phyloP scores from a whole-genome alignment of 2,113 vertebrate species.

The Nasalis larvatus region DNA sequence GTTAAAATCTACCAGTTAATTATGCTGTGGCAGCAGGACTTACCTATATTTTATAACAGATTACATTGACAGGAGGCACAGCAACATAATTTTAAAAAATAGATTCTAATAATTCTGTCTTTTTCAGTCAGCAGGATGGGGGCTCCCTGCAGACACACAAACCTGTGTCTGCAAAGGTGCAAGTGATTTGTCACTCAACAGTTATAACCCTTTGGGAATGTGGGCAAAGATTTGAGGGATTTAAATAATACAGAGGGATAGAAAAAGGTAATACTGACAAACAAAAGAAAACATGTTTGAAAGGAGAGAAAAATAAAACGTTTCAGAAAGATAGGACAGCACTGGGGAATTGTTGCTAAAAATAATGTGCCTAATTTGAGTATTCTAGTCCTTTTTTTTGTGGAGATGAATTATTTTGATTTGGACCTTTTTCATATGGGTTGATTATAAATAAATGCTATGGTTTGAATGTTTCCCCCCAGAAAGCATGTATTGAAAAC shows the following conservation, averaged over 20 bases:
- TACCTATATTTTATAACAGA: conserved; percentile 42
- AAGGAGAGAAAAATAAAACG: neutral
- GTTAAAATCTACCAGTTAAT: conserved; percentile 48
- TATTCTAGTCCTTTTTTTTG: neutral
- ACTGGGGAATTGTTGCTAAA: neutral
- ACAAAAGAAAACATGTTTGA: neutral
- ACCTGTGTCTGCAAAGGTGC: neutral
- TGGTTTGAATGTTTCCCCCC: neutral
- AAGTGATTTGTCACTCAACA: neutral
- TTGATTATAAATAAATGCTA: neutral
- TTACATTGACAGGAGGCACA: conserved; percentile 7
- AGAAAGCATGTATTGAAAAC: neutral
- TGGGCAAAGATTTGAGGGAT: neutral
- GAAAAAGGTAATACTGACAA: neutral
- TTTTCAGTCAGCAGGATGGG: conserved; percentile 39
- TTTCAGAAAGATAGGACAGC: neutral
- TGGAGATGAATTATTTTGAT: neutral
- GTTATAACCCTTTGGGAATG: neutral
- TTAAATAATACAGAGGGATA: neutral
- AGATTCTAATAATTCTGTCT: conserved; percentile 54
- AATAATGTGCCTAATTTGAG: neutral
- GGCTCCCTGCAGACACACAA: neutral
- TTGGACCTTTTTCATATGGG: neutral
- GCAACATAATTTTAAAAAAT: conserved; percentile 38
- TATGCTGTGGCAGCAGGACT: neutral